These are phyloP conservation scores for Podarcis raffonei DNA, from an alignment of 2,113 vertebrate genomes.

Conservation along the genomic window DNA sequence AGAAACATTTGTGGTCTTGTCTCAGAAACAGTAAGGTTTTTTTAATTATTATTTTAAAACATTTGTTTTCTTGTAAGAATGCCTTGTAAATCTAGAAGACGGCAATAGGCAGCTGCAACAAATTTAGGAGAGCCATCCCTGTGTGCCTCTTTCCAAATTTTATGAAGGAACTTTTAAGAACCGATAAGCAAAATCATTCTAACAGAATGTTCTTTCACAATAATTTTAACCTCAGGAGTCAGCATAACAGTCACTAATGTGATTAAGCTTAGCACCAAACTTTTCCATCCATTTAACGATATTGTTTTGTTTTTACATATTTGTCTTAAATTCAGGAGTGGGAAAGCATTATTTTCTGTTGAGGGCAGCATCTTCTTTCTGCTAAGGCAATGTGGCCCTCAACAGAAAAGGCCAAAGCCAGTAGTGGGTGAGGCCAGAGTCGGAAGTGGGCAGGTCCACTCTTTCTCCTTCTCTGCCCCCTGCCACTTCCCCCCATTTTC, in stretches of 20 bases:
- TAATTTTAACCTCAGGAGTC: background rate
- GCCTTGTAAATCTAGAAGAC: background rate
- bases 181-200: background rate
- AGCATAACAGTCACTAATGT: background rate
- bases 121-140: background rate
- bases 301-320: no score
- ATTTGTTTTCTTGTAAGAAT: background rate
- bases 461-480: no score
- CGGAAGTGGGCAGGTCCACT: no score
- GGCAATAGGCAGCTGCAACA: background rate
- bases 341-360: no score
- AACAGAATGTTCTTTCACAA: background rate
- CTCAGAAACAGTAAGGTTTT: background rate
- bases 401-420: no score
- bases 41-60: no score
- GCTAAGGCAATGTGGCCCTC: no score
- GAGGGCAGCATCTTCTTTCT: no score
- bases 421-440: no score
- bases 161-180: background rate
- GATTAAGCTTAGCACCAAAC: background rate
- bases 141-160: background rate
- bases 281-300: background rate
- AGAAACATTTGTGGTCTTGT: background rate
- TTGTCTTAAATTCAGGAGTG: no score
- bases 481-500: no score